Conservation (phyloP, 2,888 invertebrate genomes). For the Calliopum simillimum region DNA sequence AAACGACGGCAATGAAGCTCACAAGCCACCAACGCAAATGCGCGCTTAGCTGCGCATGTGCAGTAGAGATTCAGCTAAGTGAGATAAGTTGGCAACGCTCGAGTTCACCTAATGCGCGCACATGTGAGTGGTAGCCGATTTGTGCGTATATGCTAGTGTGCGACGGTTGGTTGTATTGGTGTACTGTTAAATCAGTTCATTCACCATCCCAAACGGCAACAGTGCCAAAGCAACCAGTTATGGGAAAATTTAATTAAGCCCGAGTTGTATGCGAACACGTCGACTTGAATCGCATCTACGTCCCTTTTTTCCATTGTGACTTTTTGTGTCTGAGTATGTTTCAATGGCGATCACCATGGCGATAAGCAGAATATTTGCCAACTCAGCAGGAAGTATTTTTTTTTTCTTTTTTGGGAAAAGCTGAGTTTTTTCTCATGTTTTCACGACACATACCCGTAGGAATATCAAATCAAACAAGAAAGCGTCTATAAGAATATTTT, state of each 20-base stretch:
- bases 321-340: not conserved
- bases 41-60: slow-evolving; percentile 31
- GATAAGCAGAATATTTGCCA: slow-evolving; percentile 18
- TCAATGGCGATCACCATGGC: slow-evolving; percentile 17
- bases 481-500: too few species aligned
- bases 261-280: slow-evolving; percentile 23
- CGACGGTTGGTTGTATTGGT: not conserved
- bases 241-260: slow-evolving; percentile 44
- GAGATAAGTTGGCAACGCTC: slow-evolving; percentile 34
- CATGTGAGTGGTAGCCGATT: not conserved
- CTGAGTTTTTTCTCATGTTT: too few species aligned
- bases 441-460: too few species aligned
- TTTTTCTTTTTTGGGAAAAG: not conserved
- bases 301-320: not conserved
- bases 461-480: too few species aligned
- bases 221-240: slow-evolving; percentile 19
- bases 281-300: slow-evolving; percentile 3
- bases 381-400: slow-evolving; percentile 35
- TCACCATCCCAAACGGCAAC: slow-evolving; percentile 17
- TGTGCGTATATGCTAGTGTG: not conserved
- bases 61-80: slow-evolving; percentile 15
- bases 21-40: slow-evolving; percentile 34
- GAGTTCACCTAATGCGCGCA: slow-evolving; percentile 21
- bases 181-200: slow-evolving; percentile 27
- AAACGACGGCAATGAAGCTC: slow-evolving; percentile 15